Percentiles rank a stretch among this genome's conserved stretches.
These are phyloP conservation scores for Bucorvus abyssinicus DNA, from an alignment of 2,797 vertebrate species.

Conservation along the genomic window DNA sequence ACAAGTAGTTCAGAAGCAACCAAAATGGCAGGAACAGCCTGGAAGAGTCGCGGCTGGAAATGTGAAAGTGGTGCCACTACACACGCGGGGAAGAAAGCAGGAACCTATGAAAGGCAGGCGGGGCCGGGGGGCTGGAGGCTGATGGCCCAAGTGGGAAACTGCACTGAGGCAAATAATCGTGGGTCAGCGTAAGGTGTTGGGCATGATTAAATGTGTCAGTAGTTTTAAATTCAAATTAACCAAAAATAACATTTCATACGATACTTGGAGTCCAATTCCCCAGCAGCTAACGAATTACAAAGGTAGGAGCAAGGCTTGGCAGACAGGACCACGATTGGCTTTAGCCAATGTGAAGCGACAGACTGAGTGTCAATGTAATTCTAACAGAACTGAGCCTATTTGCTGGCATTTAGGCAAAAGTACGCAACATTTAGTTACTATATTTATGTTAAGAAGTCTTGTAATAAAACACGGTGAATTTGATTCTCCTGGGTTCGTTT, in stretches of 20 bases:
- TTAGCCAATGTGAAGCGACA: not conserved
- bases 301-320: not conserved
- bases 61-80: fast-evolving
- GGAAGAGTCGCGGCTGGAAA: not conserved
- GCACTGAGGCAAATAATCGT: not conserved
- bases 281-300: not conserved
- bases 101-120: not conserved
- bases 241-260: not conserved
- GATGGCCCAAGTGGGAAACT: fast-evolving
- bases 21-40: not conserved
- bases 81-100: not conserved
- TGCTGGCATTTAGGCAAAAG: not conserved
- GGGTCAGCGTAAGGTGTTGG: not conserved
- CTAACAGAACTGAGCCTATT: not conserved
- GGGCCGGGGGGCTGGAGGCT: too few relatives aligned
- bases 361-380: not conserved
- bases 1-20: not conserved
- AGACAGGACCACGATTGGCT: not conserved
- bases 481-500: not conserved
- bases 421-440: not conserved
- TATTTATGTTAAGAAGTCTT: not conserved
- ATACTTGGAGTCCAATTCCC: not conserved
- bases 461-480: not conserved
- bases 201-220: too few relatives aligned
- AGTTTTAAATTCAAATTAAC: not conserved